Percentiles rank a stretch among this genome's conserved stretches.
These are phyloP conservation scores for Phengaris arion DNA, from an alignment of 2,888 invertebrate species.

Conservation along the genomic window DNA sequence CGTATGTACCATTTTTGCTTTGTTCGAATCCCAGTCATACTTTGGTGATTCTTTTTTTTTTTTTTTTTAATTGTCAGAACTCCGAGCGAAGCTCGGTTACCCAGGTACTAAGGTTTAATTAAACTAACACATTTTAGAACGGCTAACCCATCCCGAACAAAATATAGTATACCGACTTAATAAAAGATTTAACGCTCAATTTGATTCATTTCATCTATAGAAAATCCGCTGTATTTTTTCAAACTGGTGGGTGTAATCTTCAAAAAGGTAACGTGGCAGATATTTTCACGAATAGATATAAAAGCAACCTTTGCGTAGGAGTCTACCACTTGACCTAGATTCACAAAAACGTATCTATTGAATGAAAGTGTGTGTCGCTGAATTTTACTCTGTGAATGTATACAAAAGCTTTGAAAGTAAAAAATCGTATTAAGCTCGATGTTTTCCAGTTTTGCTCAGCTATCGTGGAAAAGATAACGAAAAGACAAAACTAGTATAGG, in stretches of 20 bases:
- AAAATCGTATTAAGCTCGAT: neutral
- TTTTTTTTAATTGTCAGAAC: no score
- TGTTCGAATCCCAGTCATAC: no score
- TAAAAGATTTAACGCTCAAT: no score
- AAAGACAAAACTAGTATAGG: no score
- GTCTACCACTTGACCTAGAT: neutral
- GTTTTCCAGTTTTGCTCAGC: neutral
- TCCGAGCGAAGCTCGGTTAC: no score
- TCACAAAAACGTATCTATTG: conserved; percentile 11
- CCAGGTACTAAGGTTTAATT: neutral
- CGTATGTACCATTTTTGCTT: no score
- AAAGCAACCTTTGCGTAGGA: conserved; percentile 14
- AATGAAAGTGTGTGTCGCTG: conserved; percentile 16
- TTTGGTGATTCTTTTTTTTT: no score
- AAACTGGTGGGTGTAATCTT: neutral
- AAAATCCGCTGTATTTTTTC: no score
- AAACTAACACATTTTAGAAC: no score
- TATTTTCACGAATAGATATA: conserved; percentile 1
- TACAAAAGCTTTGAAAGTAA: neutral
- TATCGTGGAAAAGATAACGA: neutral
- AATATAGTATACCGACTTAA: no score
- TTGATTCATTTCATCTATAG: no score
- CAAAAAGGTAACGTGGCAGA: neutral
- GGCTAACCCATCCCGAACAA: no score
- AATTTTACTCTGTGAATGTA: neutral